Percentiles rank a stretch among this genome's conserved stretches.
Evolutionary conservation across 1,140 invertebrate genomes (phyloP).

Genomic region (Drosophila persimilis): DNA sequence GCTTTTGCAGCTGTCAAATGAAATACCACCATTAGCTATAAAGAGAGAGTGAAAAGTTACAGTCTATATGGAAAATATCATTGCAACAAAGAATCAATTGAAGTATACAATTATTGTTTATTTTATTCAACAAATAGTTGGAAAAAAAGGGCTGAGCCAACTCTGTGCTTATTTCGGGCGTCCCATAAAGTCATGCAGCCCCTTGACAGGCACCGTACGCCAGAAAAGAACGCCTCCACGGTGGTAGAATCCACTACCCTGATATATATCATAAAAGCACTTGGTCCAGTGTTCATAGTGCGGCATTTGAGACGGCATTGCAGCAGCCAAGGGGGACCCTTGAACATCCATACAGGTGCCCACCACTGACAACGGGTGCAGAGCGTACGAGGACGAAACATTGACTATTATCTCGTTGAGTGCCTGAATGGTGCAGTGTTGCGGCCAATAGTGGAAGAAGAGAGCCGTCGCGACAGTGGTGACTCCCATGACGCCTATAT

Average conservation of each 20-base stretch:
- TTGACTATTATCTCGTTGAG: slow-evolving; percentile 9
- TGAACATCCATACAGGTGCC: slow-evolving; percentile 55
- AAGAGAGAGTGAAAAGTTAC: no score
- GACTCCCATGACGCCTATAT: slow-evolving; percentile 24
- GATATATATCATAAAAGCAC: slow-evolving; percentile 47
- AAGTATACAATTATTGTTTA: no score
- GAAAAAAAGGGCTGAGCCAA: no score
- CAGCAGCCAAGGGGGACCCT: slow-evolving; percentile 44
- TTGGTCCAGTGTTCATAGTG: slow-evolving; percentile 55
- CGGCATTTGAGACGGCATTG: slow-evolving; percentile 56
- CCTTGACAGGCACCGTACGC: slow-evolving; percentile 41
- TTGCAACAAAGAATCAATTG: no score
- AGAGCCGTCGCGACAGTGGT: slow-evolving; percentile 36
- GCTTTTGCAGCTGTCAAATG: no score
- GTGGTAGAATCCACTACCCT: slow-evolving; percentile 43
- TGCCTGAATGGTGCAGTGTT: no score
- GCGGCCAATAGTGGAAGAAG: no score
- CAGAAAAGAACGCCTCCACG: slow-evolving; percentile 53
- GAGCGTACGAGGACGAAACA: background rate
- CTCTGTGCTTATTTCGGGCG: no score
- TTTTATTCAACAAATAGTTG: no score
- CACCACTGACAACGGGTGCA: slow-evolving; percentile 54
- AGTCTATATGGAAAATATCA: no score
- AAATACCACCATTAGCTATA: no score
- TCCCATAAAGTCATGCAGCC: background rate